A percentile compares a stretch with the other conserved stretches of the same genome.
phyloP scores from a whole-genome alignment of 2,113 vertebrate genomes.

The Montifringilla adamsi region DNA sequence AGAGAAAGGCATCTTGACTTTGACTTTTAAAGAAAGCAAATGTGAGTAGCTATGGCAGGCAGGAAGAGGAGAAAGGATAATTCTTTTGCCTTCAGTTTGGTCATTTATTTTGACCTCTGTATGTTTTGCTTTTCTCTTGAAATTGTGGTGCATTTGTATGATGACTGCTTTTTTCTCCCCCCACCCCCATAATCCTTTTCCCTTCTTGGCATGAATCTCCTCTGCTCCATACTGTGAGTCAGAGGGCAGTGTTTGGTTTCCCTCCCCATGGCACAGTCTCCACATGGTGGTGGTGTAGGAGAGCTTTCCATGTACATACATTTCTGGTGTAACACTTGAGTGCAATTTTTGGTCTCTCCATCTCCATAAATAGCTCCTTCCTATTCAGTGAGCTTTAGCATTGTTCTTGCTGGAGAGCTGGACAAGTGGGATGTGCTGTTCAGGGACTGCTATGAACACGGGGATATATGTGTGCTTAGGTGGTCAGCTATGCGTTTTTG shows the following conservation, averaged over 20 bases:
- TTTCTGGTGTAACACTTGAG: background rate
- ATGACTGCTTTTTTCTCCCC: accelerated
- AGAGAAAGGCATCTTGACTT: background rate
- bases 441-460: background rate
- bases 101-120: background rate
- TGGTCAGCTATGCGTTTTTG: background rate
- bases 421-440: background rate
- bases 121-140: background rate
- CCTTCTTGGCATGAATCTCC: background rate
- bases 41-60: background rate
- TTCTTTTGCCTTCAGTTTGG: background rate
- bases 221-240: background rate
- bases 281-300: conserved; percentile 29
- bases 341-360: background rate
- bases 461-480: background rate
- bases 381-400: background rate
- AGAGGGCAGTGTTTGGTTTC: background rate
- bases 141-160: background rate
- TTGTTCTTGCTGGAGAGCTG: background rate
- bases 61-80: background rate
- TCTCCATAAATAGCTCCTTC: background rate
- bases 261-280: background rate
- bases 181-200: background rate
- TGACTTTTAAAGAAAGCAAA: background rate
- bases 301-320: accelerated